Conservation (phyloP, 1,140 invertebrate species). For the Cydia fagiglandana region DNA sequence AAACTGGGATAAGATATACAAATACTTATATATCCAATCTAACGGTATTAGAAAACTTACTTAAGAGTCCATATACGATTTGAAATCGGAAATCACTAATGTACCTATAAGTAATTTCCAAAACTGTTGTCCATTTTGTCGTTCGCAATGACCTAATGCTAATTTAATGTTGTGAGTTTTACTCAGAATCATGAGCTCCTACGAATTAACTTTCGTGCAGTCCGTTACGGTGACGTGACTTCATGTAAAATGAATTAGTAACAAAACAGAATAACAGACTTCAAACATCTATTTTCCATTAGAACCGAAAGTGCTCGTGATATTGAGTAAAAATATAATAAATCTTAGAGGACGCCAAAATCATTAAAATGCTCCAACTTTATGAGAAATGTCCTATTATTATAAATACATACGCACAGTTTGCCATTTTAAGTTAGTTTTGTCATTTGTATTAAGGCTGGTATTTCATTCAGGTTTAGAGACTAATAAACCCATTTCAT, state of each 20-base stretch:
- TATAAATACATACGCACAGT: too few relatives aligned
- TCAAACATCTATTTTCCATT: neutral
- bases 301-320: neutral
- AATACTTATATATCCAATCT: neutral
- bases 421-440: too few relatives aligned
- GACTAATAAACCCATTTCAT: too few relatives aligned
- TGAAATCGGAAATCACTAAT: neutral
- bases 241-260: too few relatives aligned
- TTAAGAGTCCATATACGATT: conserved; percentile 2
- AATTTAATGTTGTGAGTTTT: neutral
- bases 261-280: too few relatives aligned
- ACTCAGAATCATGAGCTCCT: neutral
- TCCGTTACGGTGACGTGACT: too few relatives aligned
- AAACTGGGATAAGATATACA: neutral
- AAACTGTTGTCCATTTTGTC: neutral
- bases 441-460: too few relatives aligned
- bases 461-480: too few relatives aligned
- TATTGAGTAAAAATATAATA: neutral
- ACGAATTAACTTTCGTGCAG: too few relatives aligned
- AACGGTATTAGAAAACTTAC: neutral
- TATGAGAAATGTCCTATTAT: too few relatives aligned
- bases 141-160: neutral
- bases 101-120: neutral
- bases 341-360: too few relatives aligned
- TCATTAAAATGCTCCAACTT: too few relatives aligned